Evolutionary conservation across 2,888 invertebrate genomes (phyloP).

Genomic region (Aleiodes alternator): DNA sequence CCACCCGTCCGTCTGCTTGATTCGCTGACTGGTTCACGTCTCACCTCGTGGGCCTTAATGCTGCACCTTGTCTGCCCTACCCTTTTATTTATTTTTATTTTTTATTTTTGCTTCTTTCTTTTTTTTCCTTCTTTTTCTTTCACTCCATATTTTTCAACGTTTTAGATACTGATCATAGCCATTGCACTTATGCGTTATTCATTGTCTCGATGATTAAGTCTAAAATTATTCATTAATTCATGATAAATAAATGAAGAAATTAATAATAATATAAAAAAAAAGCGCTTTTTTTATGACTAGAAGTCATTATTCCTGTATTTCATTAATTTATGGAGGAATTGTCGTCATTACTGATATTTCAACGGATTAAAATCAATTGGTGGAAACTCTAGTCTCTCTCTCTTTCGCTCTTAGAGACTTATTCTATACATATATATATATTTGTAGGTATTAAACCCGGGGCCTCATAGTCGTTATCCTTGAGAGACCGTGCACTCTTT

Average conservation of each 20-base stretch:
- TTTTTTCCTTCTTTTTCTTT: constrained; percentile 23
- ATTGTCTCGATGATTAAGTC: not conserved
- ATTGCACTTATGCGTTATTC: constrained; percentile 9
- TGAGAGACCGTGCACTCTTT: constrained; percentile 70
- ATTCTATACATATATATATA: not conserved
- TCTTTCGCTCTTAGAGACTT: not conserved
- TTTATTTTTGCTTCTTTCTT: not conserved
- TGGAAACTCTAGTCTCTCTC: constrained; percentile 30
- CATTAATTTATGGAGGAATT: not conserved
- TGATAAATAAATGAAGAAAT: not conserved
- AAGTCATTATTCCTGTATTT: too few species aligned
- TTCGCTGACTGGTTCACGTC: constrained; percentile 36
- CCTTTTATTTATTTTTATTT: not conserved
- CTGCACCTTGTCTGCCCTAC: constrained; percentile 49
- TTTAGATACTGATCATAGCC: constrained; percentile 11
- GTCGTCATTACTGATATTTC: not conserved
- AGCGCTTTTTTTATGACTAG: too few species aligned
- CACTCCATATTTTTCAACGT: constrained; percentile 33
- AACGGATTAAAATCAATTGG: constrained; percentile 39
- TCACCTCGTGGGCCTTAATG: constrained; percentile 37
- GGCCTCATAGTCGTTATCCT: constrained; percentile 72
- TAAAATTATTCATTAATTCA: not conserved
- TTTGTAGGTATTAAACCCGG: constrained; percentile 39
- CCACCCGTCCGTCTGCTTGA: constrained; percentile 36
- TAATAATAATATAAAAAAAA: too few species aligned